These are phyloP conservation scores for Aricia agestis DNA, from an alignment of 1,140 invertebrate genomes.

Conservation along the genomic window DNA sequence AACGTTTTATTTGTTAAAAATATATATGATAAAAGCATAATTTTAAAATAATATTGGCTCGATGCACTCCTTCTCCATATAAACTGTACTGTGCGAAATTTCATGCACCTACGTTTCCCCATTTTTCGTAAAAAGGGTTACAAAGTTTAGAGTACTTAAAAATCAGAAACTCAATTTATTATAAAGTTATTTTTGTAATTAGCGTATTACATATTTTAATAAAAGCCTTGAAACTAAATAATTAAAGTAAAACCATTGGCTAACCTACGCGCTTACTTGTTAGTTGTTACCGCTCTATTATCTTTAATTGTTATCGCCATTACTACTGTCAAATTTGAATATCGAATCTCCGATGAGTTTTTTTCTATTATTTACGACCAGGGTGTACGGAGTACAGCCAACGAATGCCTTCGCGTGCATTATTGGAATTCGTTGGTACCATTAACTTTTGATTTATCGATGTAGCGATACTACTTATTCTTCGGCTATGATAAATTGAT, in stretches of 20 bases:
- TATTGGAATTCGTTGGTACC: conserved; percentile 61
- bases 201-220: not conserved
- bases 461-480: conserved; percentile 60
- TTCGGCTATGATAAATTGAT: conserved; percentile 64
- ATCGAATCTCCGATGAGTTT: conserved; percentile 54
- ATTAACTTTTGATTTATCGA: conserved; percentile 61
- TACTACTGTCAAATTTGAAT: conserved; percentile 67
- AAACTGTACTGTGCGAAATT: too few species aligned
- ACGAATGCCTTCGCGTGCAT: conserved; percentile 45
- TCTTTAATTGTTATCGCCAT: conserved; percentile 57
- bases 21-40: too few species aligned
- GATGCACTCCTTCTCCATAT: too few species aligned
- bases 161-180: not conserved
- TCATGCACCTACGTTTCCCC: too few species aligned
- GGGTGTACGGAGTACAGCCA: conserved; percentile 24
- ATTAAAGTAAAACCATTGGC: conserved; percentile 13
- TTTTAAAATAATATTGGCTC: too few species aligned
- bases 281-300: conserved; percentile 53
- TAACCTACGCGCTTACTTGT: conserved; percentile 50
- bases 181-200: too few species aligned
- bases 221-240: not conserved
- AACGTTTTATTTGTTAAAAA: too few species aligned
- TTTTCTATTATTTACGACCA: conserved; percentile 54
- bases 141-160: not conserved
- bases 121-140: too few species aligned